Evolutionary conservation across 2,113 vertebrate genomes (phyloP).

Genomic region (Ceuthmochares aereus): DNA sequence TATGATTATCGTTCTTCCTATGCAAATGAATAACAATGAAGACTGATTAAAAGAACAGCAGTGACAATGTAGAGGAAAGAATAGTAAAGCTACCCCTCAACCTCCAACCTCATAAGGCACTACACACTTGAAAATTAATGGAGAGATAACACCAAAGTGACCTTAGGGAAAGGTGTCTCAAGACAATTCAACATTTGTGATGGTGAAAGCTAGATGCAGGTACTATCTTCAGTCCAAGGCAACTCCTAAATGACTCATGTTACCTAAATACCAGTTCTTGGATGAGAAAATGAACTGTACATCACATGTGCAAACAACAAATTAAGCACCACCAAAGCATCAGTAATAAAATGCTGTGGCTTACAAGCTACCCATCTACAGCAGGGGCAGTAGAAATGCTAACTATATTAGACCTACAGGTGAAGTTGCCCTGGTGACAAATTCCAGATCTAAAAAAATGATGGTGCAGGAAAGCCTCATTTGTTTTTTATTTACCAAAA

Average conservation of each 20-base stretch:
- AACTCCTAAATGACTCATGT: background rate
- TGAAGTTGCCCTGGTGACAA: background rate
- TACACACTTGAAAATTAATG: background rate
- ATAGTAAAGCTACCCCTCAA: background rate
- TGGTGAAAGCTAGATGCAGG: background rate
- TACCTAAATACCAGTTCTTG: background rate
- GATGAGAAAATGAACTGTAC: background rate
- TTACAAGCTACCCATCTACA: background rate
- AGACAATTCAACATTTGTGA: background rate
- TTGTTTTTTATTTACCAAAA: background rate
- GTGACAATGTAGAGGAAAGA: background rate
- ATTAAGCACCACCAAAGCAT: background rate
- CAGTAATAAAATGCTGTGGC: background rate
- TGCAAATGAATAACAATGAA: background rate
- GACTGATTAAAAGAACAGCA: conserved; percentile 6
- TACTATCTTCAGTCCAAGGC: background rate
- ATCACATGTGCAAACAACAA: background rate
- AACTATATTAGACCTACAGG: background rate
- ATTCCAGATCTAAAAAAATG: rapidly evolving
- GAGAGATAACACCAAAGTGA: background rate
- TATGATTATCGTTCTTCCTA: conserved; percentile 21
- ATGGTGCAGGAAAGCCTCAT: background rate
- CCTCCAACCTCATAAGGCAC: background rate
- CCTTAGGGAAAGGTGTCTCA: background rate
- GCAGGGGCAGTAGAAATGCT: background rate